Evolutionary conservation across 2,797 vertebrate genomes (phyloP), one percentile per base, ranked within the genome.

Genomic region (Lindbergichthys nudifrons): DNA sequence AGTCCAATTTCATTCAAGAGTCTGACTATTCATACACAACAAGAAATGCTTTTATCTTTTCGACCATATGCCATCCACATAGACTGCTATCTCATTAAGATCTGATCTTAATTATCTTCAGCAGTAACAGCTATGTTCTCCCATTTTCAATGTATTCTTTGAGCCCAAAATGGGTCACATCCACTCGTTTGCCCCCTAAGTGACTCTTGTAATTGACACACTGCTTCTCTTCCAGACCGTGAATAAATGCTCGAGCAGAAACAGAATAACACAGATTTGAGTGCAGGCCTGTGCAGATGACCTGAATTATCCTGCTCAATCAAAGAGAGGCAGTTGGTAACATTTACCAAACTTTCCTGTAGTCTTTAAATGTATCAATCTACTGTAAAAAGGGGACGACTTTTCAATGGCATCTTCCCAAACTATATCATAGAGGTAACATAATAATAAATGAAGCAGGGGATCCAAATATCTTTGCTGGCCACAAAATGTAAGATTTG

Each of bases 51-150:
- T 76, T 76, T 77, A 64, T 81, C 66, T 60, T 76, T 83, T 73
- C 73, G 66, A 81, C 67, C 76, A 72, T 46, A 61, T 39, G 50
- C 67, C 50, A 79, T 68, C 65, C 59, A 77, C 60, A 83, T 26
- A 80, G 65, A 73, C 23, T 3, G 36, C 65, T 79, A 84, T 80
- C 64, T 62, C 47, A 70, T 63, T 70, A 21, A 80, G 71, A 50
- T 19, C 70, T 58, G 58, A 32, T 80, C 63, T 36, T 80, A 87
- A 92, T 85, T 85, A 45, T 80, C 67, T 76, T 75, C 70, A 39
- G 66, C 73, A 80, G 54, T 67, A 30, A 75, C 36, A 56, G 65
- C 53, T 65, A 14, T 59, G 50, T 73, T 62, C 30, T 52, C 18
- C 12, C 21, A 30, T 47, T 75, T 74, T 57, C 57, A 57, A 45